A percentile compares a stretch with the other conserved stretches of the same genome.
Conservation (phyloP, 2,888 invertebrate genomes). For the Orchesellides sinensis region DNA sequence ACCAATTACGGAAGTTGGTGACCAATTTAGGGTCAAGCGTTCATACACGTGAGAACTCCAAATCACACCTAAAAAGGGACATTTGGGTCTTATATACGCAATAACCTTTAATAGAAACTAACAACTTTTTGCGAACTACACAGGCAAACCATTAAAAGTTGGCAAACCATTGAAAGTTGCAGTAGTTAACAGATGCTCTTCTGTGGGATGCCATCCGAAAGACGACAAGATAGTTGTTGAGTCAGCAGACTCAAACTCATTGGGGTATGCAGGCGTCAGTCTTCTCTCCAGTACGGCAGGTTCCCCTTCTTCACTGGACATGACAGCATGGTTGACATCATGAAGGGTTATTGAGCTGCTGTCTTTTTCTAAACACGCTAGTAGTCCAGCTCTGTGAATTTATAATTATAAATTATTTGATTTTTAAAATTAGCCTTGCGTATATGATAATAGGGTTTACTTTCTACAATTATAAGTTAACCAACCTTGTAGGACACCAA, state of each 20-base stretch:
- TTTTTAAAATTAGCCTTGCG: too few species aligned
- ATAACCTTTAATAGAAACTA: not conserved
- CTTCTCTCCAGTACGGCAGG: constrained; percentile 86
- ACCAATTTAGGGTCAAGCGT: constrained; percentile 89
- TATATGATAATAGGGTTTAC: too few species aligned
- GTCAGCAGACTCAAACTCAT: constrained; percentile 75
- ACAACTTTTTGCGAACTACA: not conserved
- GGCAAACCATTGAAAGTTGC: constrained; percentile 57
- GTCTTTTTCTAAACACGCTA: constrained; percentile 90
- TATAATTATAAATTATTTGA: too few species aligned
- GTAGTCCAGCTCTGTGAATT: constrained; percentile 76
- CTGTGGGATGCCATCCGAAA: constrained; percentile 92
- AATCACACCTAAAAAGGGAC: constrained; percentile 78
- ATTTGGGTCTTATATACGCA: constrained; percentile 74
- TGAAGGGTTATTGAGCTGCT: constrained; percentile 87
- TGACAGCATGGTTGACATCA: constrained; percentile 87
- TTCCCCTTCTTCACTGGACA: constrained; percentile 84
- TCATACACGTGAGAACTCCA: constrained; percentile 88
- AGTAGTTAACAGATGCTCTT: constrained; percentile 85
- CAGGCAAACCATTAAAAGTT: too few species aligned
- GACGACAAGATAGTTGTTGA: constrained; percentile 80
- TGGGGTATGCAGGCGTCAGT: constrained; percentile 75
- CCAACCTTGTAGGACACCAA: constrained; percentile 92
- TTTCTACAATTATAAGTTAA: not conserved
- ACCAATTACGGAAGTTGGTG: constrained; percentile 84